Conservation (phyloP, 2,113 vertebrate genomes). For the Gasterosteus aculeatus region DNA sequence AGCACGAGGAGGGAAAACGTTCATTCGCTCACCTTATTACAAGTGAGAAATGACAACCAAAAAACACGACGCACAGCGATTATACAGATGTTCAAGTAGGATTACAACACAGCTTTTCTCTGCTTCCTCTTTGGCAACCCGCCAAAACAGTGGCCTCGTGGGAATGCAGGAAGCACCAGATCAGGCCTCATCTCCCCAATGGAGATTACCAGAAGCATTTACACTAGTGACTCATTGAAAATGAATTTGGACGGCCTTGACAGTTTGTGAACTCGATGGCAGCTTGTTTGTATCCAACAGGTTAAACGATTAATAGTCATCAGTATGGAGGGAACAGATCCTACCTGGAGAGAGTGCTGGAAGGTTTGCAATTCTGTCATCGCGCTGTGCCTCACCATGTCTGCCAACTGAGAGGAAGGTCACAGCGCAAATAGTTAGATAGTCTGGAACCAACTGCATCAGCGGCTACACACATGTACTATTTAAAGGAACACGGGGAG, state of each 20-base stretch:
- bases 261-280: not conserved
- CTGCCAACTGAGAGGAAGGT: slow-evolving; percentile 63
- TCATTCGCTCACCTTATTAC: not conserved
- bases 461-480: not conserved
- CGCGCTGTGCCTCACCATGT: slow-evolving; percentile 72
- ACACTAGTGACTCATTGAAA: slow-evolving; percentile 48
- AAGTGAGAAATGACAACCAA: not conserved
- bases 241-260: slow-evolving; percentile 20
- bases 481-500: not conserved
- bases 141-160: slow-evolving; percentile 36
- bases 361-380: slow-evolving; percentile 72
- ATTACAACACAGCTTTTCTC: not conserved
- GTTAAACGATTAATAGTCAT: not conserved
- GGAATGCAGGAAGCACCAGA: slow-evolving; percentile 36
- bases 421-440: slow-evolving; percentile 16
- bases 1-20: not conserved
- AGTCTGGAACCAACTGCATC: not conserved
- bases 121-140: slow-evolving; percentile 22
- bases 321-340: slow-evolving; percentile 1
- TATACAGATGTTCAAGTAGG: not conserved
- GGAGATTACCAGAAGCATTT: slow-evolving; percentile 57
- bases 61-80: not conserved
- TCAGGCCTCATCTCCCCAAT: slow-evolving; percentile 36
- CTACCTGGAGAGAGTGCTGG: slow-evolving; percentile 73
- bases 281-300: not conserved